phyloP scores from a whole-genome alignment of 2,888 invertebrate species.

The Endotricha flammealis region DNA sequence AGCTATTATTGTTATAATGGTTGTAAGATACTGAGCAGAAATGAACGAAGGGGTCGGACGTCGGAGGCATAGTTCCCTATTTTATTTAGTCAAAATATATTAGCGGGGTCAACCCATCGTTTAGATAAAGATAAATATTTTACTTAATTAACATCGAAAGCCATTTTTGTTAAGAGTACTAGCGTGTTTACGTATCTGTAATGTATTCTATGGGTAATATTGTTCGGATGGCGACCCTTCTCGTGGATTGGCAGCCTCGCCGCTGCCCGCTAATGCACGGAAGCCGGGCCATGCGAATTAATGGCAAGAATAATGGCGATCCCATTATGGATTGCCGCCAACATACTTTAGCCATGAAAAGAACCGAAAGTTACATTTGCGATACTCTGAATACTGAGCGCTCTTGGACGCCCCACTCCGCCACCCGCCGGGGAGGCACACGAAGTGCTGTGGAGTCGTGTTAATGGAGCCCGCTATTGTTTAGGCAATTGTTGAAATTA shows the following conservation, averaged over 20 bases:
- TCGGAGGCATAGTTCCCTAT: no score
- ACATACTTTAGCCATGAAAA: conserved; percentile 79
- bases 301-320: conserved; percentile 79
- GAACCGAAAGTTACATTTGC: conserved; percentile 79
- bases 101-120: no score
- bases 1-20: no score
- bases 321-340: conserved; percentile 80
- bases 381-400: conserved; percentile 78
- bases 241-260: conserved; percentile 64
- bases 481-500: conserved; percentile 34
- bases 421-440: conserved; percentile 35
- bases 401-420: conserved; percentile 49
- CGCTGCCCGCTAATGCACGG: conserved; percentile 75
- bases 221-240: conserved; percentile 49
- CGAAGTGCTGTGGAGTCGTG: conserved; percentile 39
- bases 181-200: conserved; percentile 21
- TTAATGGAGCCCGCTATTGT: conserved; percentile 39
- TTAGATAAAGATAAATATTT: no score
- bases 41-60: no score
- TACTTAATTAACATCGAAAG: conserved; percentile 1
- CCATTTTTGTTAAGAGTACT: not conserved
- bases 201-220: conserved; percentile 34
- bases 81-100: no score
- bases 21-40: no score
- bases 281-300: conserved; percentile 75